These are phyloP conservation scores for Venustaconcha ellipsiformis DNA, from an alignment of 1,140 invertebrate genomes.

Conservation along the genomic window DNA sequence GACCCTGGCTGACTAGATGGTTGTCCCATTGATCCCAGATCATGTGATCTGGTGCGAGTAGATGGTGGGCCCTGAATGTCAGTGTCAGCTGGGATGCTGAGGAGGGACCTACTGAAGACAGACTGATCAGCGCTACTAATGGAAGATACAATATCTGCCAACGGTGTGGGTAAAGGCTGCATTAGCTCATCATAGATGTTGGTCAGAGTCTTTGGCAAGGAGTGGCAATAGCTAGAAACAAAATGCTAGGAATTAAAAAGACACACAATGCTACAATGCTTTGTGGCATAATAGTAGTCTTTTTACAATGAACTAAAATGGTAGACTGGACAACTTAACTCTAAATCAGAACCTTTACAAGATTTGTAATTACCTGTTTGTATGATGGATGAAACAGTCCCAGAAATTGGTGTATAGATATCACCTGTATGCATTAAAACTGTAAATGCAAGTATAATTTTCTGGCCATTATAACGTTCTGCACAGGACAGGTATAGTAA, in stretches of 20 bases:
- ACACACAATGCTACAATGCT: no score
- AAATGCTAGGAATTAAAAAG: not conserved
- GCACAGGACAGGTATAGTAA: no score
- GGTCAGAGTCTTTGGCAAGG: constrained; percentile 46
- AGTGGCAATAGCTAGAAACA: constrained; percentile 41
- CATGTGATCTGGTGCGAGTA: constrained; percentile 20
- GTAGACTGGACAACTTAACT: not conserved
- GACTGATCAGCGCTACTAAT: constrained; percentile 34
- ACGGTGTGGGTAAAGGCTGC: constrained; percentile 48
- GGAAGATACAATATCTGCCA: constrained; percentile 47
- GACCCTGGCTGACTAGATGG: constrained; percentile 12
- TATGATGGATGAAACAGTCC: no score
- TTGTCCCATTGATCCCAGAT: constrained; percentile 13
- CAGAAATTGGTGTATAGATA: no score
- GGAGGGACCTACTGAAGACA: constrained; percentile 26
- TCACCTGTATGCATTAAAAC: no score
- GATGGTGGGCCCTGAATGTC: constrained; percentile 6
- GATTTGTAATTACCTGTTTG: not conserved
- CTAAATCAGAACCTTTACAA: not conserved
- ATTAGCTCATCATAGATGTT: constrained; percentile 59
- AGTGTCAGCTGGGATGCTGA: not conserved
- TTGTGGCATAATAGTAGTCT: no score
- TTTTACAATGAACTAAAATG: not conserved
- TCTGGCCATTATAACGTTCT: no score
- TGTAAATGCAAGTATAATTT: no score